These are phyloP conservation scores for Philantomba maxwellii DNA, from an alignment of 2,113 vertebrate genomes.

Conservation along the genomic window DNA sequence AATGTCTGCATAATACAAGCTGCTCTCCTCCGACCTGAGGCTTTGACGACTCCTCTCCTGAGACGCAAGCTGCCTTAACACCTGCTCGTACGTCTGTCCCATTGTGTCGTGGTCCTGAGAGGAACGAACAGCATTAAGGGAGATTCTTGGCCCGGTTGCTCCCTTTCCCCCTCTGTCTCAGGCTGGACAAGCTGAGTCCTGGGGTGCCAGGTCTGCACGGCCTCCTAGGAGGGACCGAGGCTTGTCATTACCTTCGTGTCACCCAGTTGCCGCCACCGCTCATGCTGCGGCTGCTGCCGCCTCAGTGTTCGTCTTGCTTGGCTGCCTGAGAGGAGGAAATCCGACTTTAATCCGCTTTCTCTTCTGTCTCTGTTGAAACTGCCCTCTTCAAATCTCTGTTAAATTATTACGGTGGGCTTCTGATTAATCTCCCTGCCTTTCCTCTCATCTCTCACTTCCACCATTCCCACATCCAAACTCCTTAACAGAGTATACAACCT, in stretches of 20 bases:
- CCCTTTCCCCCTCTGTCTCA: neutral
- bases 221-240: neutral
- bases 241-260: slow-evolving; percentile 45
- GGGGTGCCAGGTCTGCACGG: neutral
- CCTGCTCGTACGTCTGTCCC: neutral
- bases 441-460: neutral
- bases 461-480: neutral
- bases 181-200: neutral
- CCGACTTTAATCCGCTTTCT: neutral
- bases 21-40: slow-evolving; percentile 58
- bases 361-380: neutral
- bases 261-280: neutral
- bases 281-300: neutral
- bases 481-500: neutral
- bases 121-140: neutral
- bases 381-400: neutral
- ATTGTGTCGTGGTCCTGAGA: slow-evolving; percentile 8
- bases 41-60: neutral
- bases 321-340: slow-evolving; percentile 52
- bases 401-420: neutral
- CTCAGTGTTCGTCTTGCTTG: neutral
- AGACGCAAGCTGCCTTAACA: neutral
- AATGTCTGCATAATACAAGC: slow-evolving; percentile 86
- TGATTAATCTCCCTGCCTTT: neutral
- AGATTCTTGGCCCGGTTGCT: neutral